A percentile compares a stretch with the other conserved stretches of the same genome.
Conservation (phyloP, 2,888 invertebrate species). For the Clitarchus hookeri region DNA sequence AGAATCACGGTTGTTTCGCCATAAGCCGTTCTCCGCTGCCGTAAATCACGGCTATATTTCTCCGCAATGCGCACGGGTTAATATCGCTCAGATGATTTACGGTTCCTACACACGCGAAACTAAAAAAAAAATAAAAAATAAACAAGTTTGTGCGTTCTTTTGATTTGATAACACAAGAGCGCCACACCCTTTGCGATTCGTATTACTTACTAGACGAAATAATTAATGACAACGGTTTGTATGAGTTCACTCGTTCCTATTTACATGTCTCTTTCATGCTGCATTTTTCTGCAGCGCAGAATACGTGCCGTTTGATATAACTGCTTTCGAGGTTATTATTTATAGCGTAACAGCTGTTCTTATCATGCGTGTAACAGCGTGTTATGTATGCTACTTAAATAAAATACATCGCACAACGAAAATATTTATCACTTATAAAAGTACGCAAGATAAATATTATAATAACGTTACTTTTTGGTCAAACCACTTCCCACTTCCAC, state of each 20-base stretch:
- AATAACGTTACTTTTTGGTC: no score
- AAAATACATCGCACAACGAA: no score
- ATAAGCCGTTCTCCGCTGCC: neutral
- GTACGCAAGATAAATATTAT: no score
- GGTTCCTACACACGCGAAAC: neutral
- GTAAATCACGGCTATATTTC: neutral
- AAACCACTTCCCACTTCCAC: no score
- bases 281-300: neutral
- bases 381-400: no score
- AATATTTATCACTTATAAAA: no score
- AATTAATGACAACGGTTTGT: neutral
- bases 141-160: neutral
- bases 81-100: constrained; percentile 1
- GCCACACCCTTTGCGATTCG: neutral
- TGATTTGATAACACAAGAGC: neutral
- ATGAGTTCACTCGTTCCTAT: neutral
- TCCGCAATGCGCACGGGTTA: neutral
- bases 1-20: neutral
- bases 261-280: neutral
- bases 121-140: neutral
- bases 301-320: no score
- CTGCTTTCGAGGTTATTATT: no score
- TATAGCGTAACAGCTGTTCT: no score
- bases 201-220: neutral
- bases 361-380: no score